These are phyloP conservation scores for Achroia grisella DNA, from an alignment of 1,140 invertebrate species.

Conservation along the genomic window DNA sequence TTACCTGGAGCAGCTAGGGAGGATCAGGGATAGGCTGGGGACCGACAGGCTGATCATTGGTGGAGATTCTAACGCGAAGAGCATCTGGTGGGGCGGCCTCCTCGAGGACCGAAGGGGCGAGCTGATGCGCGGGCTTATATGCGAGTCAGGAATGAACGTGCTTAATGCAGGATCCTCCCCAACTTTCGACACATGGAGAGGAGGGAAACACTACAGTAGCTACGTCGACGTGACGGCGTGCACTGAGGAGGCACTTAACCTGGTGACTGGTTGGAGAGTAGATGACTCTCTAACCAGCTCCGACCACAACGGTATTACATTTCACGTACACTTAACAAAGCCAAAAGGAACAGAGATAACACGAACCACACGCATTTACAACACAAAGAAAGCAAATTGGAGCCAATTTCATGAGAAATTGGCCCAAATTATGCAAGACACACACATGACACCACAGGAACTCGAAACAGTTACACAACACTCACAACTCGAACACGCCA, in stretches of 20 bases:
- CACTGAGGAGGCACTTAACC: too few relatives aligned
- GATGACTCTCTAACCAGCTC: slow-evolving; percentile 1
- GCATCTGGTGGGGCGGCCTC: slow-evolving; percentile 17
- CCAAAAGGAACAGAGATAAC: too few relatives aligned
- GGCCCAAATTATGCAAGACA: too few relatives aligned
- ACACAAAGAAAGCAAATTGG: too few relatives aligned
- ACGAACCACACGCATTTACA: too few relatives aligned
- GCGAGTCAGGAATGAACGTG: slow-evolving; percentile 10
- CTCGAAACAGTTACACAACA: slow-evolving; percentile 11
- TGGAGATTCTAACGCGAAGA: too few relatives aligned
- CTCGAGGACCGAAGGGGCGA: slow-evolving; percentile 7
- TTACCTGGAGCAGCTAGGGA: background rate
- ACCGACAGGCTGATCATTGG: too few relatives aligned
- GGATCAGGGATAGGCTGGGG: background rate
- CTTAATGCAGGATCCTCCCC: slow-evolving; percentile 15
- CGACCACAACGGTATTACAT: slow-evolving; percentile 9
- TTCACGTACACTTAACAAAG: slow-evolving; percentile 2
- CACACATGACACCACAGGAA: background rate
- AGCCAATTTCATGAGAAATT: too few relatives aligned
- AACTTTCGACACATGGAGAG: slow-evolving; percentile 17
- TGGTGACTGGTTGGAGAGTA: too few relatives aligned
- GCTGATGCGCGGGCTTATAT: background rate
- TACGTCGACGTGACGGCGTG: too few relatives aligned
- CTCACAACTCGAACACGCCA: slow-evolving; percentile 5
- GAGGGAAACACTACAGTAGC: too few relatives aligned